A percentile compares a stretch with the other conserved stretches of the same genome.
These are phyloP conservation scores for Zosterops borbonicus DNA, from an alignment of 2,113 vertebrate genomes.

Conservation along the genomic window DNA sequence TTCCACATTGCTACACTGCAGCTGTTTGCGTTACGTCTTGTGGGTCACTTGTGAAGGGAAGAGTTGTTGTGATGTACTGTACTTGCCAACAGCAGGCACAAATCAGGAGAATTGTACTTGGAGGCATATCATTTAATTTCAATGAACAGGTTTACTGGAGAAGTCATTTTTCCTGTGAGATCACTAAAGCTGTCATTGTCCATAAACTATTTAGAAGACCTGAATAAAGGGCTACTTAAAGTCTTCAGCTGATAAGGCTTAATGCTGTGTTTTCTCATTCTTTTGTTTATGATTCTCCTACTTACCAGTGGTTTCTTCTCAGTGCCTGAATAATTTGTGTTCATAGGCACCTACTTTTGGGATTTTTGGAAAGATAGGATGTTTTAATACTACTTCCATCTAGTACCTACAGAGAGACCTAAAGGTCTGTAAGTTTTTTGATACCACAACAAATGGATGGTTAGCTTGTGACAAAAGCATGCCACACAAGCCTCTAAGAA, in stretches of 20 bases:
- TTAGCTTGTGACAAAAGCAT: background rate
- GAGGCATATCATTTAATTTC: background rate
- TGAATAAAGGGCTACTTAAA: background rate
- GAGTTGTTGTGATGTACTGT: background rate
- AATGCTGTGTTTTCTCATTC: background rate
- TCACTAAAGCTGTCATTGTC: background rate
- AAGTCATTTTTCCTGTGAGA: slow-evolving; percentile 33
- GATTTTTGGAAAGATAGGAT: background rate
- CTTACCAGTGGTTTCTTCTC: background rate
- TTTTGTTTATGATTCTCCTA: background rate
- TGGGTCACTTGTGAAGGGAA: background rate
- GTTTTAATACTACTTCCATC: background rate
- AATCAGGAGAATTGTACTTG: background rate
- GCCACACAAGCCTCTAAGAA: background rate
- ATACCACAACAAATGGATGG: background rate
- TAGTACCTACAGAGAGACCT: background rate
- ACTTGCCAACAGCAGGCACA: background rate
- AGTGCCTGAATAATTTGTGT: background rate
- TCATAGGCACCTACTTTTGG: background rate
- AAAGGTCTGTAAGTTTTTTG: background rate
- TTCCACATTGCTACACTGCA: background rate
- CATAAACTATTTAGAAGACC: slow-evolving; percentile 8
- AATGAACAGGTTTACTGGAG: background rate
- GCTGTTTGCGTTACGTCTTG: background rate
- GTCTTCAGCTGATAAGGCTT: background rate